These are phyloP conservation scores for Physocephala rufipes DNA, from an alignment of 2,888 invertebrate species.

Conservation along the genomic window DNA sequence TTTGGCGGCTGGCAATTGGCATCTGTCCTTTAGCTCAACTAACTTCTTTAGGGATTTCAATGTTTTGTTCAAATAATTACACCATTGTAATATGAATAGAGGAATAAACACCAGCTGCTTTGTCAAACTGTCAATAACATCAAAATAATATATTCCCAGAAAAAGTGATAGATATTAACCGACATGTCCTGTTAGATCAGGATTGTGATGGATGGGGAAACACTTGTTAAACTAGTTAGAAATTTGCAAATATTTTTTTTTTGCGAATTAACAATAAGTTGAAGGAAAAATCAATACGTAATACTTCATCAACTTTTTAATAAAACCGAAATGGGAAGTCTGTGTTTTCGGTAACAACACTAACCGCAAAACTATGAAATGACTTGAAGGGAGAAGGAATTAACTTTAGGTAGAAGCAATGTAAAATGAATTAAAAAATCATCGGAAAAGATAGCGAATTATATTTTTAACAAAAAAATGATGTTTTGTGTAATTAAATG, in stretches of 20 bases:
- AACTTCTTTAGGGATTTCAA: too few species aligned
- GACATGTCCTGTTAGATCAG: too few species aligned
- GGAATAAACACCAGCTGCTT: too few species aligned
- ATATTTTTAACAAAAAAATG: neutral
- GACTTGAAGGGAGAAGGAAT: neutral
- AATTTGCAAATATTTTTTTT: too few species aligned
- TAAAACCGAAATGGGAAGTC: neutral
- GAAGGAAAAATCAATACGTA: neutral
- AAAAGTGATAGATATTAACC: neutral
- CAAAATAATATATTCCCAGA: constrained; percentile 21
- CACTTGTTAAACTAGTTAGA: too few species aligned
- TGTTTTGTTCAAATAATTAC: constrained; percentile 28
- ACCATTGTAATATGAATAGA: too few species aligned
- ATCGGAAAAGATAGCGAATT: neutral
- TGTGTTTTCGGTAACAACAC: too few species aligned
- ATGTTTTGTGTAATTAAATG: constrained; percentile 2
- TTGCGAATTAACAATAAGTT: too few species aligned
- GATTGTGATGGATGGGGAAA: too few species aligned
- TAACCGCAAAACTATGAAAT: too few species aligned
- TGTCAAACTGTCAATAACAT: constrained; percentile 27
- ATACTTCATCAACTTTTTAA: constrained; percentile 19
- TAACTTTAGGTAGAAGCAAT: neutral
- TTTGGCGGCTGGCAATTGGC: neutral
- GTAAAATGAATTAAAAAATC: neutral
- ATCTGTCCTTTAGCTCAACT: constrained; percentile 3